These are phyloP conservation scores for Sarcophaga carnaria DNA, from an alignment of 2,888 invertebrate genomes.

Conservation along the genomic window DNA sequence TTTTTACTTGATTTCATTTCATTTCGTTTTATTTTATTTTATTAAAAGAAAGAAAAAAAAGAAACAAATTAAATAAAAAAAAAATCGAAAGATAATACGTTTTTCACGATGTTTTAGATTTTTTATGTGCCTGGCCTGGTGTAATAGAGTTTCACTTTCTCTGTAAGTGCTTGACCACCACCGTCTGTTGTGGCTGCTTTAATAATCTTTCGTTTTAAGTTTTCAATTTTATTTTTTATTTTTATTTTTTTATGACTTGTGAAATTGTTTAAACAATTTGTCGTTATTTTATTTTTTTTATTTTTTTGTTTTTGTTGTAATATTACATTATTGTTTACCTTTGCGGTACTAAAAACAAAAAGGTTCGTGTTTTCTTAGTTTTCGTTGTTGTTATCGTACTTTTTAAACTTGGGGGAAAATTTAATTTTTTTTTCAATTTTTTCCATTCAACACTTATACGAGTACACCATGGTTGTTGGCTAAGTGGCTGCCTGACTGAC, in stretches of 20 bases:
- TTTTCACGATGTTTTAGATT: not conserved
- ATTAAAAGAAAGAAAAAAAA: not conserved
- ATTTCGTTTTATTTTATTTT: not conserved
- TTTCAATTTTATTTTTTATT: constrained; percentile 10
- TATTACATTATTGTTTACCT: constrained; percentile 13
- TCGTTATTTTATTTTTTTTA: not conserved
- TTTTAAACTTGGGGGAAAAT: not conserved
- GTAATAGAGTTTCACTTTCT: constrained; percentile 62
- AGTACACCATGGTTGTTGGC: not conserved
- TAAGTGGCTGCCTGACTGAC: too few species aligned
- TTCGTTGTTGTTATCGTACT: not conserved
- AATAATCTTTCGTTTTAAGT: not conserved
- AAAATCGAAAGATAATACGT: not conserved
- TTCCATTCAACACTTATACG: not conserved
- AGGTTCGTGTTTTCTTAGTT: constrained; percentile 15
- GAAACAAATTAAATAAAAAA: not conserved
- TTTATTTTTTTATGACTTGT: constrained; percentile 12
- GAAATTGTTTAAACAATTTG: constrained; percentile 27
- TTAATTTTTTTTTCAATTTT: not conserved
- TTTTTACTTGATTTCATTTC: not conserved
- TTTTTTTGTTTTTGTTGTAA: not conserved
- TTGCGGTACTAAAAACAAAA: constrained; percentile 9
- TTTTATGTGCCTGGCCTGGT: constrained; percentile 13
- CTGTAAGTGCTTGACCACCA: constrained; percentile 18
- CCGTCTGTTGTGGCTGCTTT: not conserved